phyloP scores from a whole-genome alignment of 2,888 invertebrate genomes.

The Malthinus seriepunctatus region DNA sequence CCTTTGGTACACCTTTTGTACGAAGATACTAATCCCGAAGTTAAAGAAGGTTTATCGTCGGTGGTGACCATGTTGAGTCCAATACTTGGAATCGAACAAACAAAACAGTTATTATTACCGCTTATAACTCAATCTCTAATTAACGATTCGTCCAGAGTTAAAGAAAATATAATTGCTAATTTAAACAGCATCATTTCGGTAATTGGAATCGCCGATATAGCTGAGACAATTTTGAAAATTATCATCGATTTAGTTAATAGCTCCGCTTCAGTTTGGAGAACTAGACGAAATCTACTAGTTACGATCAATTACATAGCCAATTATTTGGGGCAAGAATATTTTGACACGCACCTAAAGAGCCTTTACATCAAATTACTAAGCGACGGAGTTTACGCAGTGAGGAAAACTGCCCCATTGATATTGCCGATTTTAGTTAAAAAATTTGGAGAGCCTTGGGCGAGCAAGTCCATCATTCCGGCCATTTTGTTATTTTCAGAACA shows the following conservation, averaged over 20 bases:
- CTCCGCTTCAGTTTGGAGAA: constrained; percentile 48
- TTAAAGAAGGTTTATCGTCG: constrained; percentile 42
- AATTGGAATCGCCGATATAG: constrained; percentile 43
- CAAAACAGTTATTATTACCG: constrained; percentile 45
- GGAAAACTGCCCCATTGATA: constrained; percentile 47
- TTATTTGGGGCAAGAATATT: constrained; percentile 44
- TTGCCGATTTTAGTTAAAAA: constrained; percentile 47
- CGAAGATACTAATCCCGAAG: constrained; percentile 41
- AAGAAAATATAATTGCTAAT: constrained; percentile 47
- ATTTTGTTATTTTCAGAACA: constrained; percentile 43
- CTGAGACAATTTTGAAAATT: constrained; percentile 43
- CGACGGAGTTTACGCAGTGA: constrained; percentile 47
- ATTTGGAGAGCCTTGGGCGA: constrained; percentile 48
- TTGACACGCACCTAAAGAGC: constrained; percentile 44
- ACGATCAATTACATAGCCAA: constrained; percentile 46
- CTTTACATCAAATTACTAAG: constrained; percentile 46
- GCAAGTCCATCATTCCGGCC: constrained; percentile 42
- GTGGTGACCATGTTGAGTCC: constrained; percentile 42
- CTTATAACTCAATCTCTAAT: constrained; percentile 44
- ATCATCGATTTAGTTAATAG: constrained; percentile 44
- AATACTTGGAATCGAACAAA: constrained; percentile 41
- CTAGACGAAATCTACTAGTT: constrained; percentile 45
- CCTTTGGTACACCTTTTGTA: constrained; percentile 41
- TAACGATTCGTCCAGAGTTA: constrained; percentile 43
- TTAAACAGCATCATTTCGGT: constrained; percentile 39